A percentile compares a stretch with the other conserved stretches of the same genome.
Conservation (phyloP, 1,140 invertebrate genomes). For the Eriosoma lanigerum region DNA sequence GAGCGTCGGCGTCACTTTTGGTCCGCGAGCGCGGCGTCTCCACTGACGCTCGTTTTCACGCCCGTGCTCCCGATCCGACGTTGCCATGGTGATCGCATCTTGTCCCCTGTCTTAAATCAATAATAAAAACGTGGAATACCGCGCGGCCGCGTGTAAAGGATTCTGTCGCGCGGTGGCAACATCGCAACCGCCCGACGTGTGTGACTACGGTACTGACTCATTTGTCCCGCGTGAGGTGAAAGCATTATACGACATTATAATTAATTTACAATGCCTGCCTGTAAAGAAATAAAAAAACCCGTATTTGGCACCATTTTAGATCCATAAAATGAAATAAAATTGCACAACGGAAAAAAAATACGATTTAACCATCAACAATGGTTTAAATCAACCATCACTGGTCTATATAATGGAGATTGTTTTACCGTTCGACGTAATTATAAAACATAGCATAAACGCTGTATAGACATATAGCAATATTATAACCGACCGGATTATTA, state of each 20-base stretch:
- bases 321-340: no score
- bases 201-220: background rate
- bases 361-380: no score
- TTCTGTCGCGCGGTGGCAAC: conserved; percentile 10
- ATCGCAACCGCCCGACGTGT: background rate
- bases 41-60: background rate
- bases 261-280: no score
- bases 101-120: conserved; percentile 44
- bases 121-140: conserved; percentile 49
- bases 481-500: no score
- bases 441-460: no score
- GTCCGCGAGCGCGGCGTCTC: background rate
- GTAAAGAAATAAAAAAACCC: no score
- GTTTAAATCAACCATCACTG: no score
- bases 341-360: no score
- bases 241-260: background rate
- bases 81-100: conserved; percentile 45
- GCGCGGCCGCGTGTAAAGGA: background rate
- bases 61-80: conserved; percentile 8
- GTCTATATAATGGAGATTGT: no score
- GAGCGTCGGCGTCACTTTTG: background rate
- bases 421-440: no score
- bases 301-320: no score
- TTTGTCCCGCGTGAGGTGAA: background rate
- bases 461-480: no score